These are phyloP conservation scores for Myripristis jacobus DNA, from an alignment of 2,797 vertebrate species.

Conservation along the genomic window DNA sequence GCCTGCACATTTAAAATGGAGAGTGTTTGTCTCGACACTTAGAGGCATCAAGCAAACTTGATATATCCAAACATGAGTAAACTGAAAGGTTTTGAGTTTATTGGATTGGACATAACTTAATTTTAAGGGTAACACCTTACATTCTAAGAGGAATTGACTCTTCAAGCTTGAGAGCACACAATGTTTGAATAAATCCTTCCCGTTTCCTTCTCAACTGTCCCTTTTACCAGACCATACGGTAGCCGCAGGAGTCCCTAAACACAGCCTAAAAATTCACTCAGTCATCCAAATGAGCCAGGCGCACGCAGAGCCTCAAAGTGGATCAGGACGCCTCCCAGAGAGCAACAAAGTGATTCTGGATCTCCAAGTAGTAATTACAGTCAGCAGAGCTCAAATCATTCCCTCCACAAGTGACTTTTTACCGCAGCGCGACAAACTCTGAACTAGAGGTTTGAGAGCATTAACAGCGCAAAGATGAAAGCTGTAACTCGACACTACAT, in stretches of 20 bases:
- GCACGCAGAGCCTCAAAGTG: conserved; percentile 54
- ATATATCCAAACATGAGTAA: too few relatives aligned
- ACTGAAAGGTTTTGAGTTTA: neutral
- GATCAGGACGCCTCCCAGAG: conserved; percentile 55
- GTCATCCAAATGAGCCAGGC: conserved; percentile 61
- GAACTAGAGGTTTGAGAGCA: conserved; percentile 31
- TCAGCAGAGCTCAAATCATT: conserved; percentile 40
- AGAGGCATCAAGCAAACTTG: too few relatives aligned
- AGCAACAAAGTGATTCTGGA: conserved; percentile 48
- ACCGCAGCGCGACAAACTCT: conserved; percentile 32
- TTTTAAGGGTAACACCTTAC: too few relatives aligned
- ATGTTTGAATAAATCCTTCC: conserved; percentile 6
- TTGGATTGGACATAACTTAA: conserved; percentile 3
- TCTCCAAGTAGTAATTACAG: conserved; percentile 63
- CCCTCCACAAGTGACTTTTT: conserved; percentile 30
- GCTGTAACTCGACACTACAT: conserved; percentile 10
- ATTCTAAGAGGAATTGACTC: neutral
- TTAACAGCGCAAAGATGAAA: conserved; percentile 38
- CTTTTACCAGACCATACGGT: conserved; percentile 45
- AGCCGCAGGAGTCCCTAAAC: conserved; percentile 62
- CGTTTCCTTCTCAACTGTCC: neutral
- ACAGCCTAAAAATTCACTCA: conserved; percentile 59
- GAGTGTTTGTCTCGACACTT: too few relatives aligned
- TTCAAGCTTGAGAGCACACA: conserved; percentile 3
- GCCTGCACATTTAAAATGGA: too few relatives aligned